Evolutionary conservation across 2,797 vertebrate species (phyloP).

Genomic region (Synaphobranchus kaupii): DNA sequence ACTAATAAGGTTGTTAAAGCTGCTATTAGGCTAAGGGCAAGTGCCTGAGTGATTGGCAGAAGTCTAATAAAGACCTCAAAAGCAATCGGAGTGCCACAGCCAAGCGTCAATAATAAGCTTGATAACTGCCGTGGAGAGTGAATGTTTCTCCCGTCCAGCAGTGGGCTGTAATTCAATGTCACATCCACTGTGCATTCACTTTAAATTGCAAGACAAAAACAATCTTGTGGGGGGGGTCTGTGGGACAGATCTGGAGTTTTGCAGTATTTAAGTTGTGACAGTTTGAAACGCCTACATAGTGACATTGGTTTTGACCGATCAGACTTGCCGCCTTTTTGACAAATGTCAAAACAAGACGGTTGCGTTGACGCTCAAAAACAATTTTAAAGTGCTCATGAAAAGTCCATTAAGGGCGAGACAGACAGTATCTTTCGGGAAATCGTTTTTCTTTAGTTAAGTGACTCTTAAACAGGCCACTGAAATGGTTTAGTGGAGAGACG

Average conservation of each 20-base stretch:
- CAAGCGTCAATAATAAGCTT: conserved; percentile 7
- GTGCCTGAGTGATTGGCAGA: background rate
- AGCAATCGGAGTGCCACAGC: conserved; percentile 12
- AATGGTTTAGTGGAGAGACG: background rate
- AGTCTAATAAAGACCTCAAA: background rate
- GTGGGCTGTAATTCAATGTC: background rate
- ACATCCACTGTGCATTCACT: background rate
- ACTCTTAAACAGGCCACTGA: background rate
- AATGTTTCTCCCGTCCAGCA: background rate
- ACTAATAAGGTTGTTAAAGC: background rate
- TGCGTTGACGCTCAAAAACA: background rate
- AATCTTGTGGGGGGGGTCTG: background rate
- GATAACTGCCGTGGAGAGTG: background rate
- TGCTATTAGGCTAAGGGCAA: background rate
- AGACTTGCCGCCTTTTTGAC: background rate
- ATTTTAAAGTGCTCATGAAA: background rate
- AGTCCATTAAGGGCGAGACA: background rate
- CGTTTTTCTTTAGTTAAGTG: background rate
- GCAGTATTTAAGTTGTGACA: background rate
- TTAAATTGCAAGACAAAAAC: background rate
- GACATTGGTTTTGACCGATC: background rate
- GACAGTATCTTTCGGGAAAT: background rate
- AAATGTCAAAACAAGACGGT: background rate
- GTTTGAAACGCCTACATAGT: background rate
- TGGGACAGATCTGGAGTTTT: background rate